These are phyloP conservation scores for Drosophila niveifrons DNA, from an alignment of 2,888 invertebrate species.

Conservation along the genomic window DNA sequence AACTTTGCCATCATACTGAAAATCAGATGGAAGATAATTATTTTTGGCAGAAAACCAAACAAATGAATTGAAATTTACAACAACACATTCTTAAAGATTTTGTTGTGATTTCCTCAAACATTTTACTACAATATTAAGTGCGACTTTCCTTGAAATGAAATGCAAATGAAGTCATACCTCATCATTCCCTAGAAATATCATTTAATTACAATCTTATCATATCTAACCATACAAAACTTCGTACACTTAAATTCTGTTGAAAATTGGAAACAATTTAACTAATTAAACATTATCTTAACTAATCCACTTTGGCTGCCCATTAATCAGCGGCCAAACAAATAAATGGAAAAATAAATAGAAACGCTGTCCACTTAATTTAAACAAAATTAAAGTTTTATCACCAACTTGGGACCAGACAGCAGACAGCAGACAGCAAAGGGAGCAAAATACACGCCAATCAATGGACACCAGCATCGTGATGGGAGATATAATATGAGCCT, in stretches of 20 bases:
- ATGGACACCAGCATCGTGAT: slow-evolving; percentile 65
- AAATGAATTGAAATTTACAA: too few relatives aligned
- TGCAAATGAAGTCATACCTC: too few relatives aligned
- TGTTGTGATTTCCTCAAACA: too few relatives aligned
- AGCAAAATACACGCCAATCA: slow-evolving; percentile 36
- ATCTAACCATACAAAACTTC: too few relatives aligned
- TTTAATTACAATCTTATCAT: neutral
- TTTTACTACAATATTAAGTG: too few relatives aligned
- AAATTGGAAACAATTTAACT: slow-evolving; percentile 39
- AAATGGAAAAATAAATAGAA: slow-evolving; percentile 47
- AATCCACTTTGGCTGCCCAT: slow-evolving; percentile 55
- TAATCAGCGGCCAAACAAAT: slow-evolving; percentile 31
- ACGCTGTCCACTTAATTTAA: slow-evolving; percentile 60
- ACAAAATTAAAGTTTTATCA: slow-evolving; percentile 78
- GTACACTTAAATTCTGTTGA: neutral
- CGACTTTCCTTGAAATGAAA: too few relatives aligned
- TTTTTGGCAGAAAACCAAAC: too few relatives aligned
- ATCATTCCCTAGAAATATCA: neutral
- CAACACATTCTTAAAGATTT: too few relatives aligned
- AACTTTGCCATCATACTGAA: too few relatives aligned
- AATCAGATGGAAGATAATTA: neutral
- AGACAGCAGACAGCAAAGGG: neutral
- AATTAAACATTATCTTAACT: slow-evolving; percentile 65
- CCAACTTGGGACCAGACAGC: slow-evolving; percentile 68
- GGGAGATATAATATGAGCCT: slow-evolving; percentile 25